Base-by-base conservation (phyloP, 2,113 vertebrate species). In the Pontoporia blainvillei region DNA sequence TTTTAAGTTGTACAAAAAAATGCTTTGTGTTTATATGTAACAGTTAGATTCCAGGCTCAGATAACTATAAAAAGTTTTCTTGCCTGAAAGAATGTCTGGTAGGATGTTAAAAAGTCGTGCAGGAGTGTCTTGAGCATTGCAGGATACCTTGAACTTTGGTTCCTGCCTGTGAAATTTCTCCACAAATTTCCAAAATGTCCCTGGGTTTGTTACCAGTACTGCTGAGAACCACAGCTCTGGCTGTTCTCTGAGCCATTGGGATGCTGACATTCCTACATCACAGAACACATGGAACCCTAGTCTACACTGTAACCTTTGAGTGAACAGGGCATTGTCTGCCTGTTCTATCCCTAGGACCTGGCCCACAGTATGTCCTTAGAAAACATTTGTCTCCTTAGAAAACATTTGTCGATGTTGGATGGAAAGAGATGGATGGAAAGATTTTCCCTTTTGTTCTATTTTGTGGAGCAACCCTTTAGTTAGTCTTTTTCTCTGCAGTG, bases 381-480 rank as follows among this genome's bases (percentile, higher is more conserved):
- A 96, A 87, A 44, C 25, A 90, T 59, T 86, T 62, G n/a, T 61
- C 61, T 86, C 67, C 61, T 81, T 90, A 71, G 18, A 79, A 96
- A 87, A 44, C 25, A 90, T 59, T 86, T 67, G n/a, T 61, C 61
- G 29, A 92, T 95, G 62, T 64, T 73, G 41, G 62, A 59, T 54
- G 29, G 8, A 46, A 49, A 46, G 18, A 76, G 2, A 61, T 15
- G 18, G n/a, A 81, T 46, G 66, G 44, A 95, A 78, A 67, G 66
- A 67, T 78, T 69, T 83, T 83, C 64, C 41, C 96, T 3, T 93
- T 82, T 73, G 66, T 97, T 93, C 52, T 86, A 21, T 92, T 76
- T 95, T 83, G 62, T n/a, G 23, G 36, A 79, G 3, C 25, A 57
- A 17, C 8, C 3, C 25, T 93, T 90, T 71, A 52, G 25, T 66